These are phyloP conservation scores for Potorous gilbertii DNA, from an alignment of 2,797 vertebrate genomes.

Conservation along the genomic window DNA sequence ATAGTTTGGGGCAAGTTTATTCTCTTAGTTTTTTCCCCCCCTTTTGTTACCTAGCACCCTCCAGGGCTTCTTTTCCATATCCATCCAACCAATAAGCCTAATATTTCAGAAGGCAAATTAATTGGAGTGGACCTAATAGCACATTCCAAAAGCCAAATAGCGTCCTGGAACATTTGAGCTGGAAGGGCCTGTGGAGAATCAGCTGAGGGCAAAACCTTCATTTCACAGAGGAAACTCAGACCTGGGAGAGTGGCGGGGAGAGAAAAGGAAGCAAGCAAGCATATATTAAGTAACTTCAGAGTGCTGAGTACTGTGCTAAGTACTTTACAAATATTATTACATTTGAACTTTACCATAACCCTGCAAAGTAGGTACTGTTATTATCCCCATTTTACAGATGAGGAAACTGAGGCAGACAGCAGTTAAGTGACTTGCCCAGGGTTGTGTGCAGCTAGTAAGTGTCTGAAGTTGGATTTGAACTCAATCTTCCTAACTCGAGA, in stretches of 20 bases:
- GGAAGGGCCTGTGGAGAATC: neutral
- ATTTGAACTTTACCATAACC: neutral
- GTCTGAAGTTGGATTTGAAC: neutral
- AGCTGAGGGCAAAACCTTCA: neutral
- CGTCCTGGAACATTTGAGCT: neutral
- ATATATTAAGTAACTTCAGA: neutral
- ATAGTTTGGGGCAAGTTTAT: conserved; percentile 42
- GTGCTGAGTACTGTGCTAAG: neutral
- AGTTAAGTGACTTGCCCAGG: neutral
- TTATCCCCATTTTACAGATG: neutral
- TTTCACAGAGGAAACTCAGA: neutral
- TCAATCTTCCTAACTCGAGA: neutral
- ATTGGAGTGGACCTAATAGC: neutral
- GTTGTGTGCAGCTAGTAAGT: neutral
- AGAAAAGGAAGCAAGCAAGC: neutral
- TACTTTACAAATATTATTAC: neutral
- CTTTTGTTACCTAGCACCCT: conserved; percentile 50
- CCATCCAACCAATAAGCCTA: conserved; percentile 30
- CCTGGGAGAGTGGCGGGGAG: no score
- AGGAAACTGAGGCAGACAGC: neutral
- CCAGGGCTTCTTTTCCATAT: conserved; percentile 26
- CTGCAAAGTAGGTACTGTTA: neutral
- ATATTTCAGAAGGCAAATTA: conserved; percentile 25
- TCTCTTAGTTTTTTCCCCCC: neutral
- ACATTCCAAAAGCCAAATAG: conserved; percentile 7